A percentile compares a stretch with the other conserved stretches of the same genome.
phyloP scores from a whole-genome alignment of 2,113 vertebrate genomes.

The Zosterops japonicus region DNA sequence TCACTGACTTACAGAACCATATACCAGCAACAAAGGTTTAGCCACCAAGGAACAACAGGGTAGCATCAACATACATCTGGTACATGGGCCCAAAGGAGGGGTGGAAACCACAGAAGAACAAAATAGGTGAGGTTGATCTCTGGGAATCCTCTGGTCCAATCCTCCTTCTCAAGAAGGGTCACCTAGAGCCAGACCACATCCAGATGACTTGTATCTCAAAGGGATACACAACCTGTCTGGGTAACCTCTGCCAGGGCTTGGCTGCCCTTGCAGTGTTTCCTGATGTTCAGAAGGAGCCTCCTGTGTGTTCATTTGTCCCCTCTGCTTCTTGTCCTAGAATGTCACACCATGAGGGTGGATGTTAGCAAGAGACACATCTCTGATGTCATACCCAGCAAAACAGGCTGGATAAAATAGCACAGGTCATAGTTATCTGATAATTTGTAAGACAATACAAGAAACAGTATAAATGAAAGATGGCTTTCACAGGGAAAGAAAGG shows the following conservation, averaged over 20 bases:
- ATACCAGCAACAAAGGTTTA: neutral
- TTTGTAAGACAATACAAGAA: neutral
- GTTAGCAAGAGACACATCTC: neutral
- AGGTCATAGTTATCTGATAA: neutral
- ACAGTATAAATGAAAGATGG: neutral
- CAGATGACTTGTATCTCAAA: neutral
- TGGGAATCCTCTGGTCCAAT: neutral
- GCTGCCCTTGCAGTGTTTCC: neutral
- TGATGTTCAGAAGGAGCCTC: neutral
- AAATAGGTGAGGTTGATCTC: neutral
- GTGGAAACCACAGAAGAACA: neutral
- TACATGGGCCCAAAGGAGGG: neutral
- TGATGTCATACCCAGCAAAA: neutral
- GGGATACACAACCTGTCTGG: neutral
- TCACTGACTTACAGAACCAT: neutral
- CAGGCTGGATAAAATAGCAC: neutral
- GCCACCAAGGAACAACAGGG: neutral
- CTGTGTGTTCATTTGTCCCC: neutral
- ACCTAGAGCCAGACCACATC: neutral
- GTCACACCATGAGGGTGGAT: rapidly evolving
- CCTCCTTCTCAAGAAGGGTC: neutral
- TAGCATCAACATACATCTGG: neutral
- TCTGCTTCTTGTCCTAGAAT: neutral
- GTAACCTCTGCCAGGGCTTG: neutral
- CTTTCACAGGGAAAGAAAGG: neutral